phyloP scores from a whole-genome alignment of 2,113 vertebrate species.

The Varanus komodoensis region DNA sequence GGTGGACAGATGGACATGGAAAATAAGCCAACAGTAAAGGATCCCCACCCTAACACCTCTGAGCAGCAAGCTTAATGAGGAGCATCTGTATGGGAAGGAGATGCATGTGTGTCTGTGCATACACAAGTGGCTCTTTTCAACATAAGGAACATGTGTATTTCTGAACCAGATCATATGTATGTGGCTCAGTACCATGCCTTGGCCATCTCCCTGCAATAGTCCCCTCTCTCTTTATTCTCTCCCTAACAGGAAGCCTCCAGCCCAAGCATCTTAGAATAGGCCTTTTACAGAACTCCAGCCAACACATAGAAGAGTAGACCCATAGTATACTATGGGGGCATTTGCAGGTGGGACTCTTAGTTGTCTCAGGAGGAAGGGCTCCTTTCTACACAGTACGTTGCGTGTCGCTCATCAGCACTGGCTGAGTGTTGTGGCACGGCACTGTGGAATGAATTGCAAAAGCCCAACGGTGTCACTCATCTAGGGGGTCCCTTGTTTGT shows the following conservation, averaged over 20 bases:
- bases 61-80: neutral
- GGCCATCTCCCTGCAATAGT: neutral
- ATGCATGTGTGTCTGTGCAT: neutral
- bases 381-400: neutral
- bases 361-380: neutral
- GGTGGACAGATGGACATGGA: neutral
- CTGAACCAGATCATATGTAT: neutral
- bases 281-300: neutral
- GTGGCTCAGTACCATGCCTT: neutral
- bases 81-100: neutral
- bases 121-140: neutral
- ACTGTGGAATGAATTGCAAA: neutral
- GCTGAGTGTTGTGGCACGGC: neutral
- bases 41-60: neutral
- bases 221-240: neutral
- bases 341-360: neutral
- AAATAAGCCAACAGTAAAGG: neutral
- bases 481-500: neutral
- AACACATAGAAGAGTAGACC: too few species aligned
- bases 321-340: neutral
- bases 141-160: neutral
- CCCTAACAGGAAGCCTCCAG: neutral
- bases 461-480: neutral
- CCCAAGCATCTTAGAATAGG: neutral
- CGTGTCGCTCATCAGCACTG: neutral